Conservation (phyloP, 2,797 vertebrate species). For the Heliangelus exortis region DNA sequence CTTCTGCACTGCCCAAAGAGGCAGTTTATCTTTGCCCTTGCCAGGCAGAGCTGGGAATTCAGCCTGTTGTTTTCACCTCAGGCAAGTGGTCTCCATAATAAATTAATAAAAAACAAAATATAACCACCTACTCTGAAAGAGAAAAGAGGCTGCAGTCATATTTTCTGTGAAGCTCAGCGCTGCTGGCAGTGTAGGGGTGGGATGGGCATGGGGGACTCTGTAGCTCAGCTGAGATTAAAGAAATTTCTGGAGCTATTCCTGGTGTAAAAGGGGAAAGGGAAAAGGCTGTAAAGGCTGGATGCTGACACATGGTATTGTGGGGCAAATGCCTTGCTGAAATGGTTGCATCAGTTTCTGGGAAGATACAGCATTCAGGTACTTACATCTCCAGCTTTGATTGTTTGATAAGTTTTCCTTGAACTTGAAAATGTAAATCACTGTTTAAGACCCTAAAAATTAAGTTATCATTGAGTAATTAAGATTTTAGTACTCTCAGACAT, state of each 20-base stretch:
- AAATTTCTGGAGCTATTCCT: background rate
- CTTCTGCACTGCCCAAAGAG: background rate
- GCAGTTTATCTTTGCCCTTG: background rate
- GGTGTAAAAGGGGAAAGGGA: background rate
- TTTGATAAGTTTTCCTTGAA: constrained; percentile 57
- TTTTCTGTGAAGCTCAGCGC: background rate
- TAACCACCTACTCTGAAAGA: background rate
- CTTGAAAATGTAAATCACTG: constrained; percentile 50
- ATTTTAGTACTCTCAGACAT: constrained; percentile 41
- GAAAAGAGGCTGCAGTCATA: background rate
- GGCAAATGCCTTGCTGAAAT: background rate
- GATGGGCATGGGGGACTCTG: accelerated
- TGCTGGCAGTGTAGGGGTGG: background rate
- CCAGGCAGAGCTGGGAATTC: background rate
- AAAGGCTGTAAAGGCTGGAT: background rate
- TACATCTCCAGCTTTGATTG: constrained; percentile 38
- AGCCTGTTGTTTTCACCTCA: background rate
- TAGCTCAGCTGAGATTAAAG: background rate
- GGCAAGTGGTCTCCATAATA: background rate
- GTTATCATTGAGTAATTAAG: constrained; percentile 53
- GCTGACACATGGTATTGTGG: background rate
- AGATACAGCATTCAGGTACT: background rate
- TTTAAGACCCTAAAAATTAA: constrained; percentile 63
- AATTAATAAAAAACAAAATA: background rate
- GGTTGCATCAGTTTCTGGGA: background rate